Conservation (phyloP, 2,888 invertebrate genomes). For the Perizoma flavofasciatum region DNA sequence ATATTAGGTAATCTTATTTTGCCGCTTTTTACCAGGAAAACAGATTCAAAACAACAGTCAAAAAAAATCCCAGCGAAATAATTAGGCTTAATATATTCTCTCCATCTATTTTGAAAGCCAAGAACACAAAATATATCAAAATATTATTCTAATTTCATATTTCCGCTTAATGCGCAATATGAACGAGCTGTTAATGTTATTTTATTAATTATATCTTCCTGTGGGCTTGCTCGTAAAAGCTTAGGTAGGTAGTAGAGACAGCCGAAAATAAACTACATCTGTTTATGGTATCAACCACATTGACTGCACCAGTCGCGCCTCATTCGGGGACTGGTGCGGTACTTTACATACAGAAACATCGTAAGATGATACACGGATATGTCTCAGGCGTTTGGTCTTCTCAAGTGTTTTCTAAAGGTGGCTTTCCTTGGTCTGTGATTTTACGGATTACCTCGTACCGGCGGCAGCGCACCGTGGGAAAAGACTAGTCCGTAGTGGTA, state of each 20-base stretch:
- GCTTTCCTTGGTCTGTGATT: too few relatives aligned
- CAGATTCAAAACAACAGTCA: neutral
- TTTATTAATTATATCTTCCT: constrained; percentile 77
- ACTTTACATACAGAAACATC: constrained; percentile 5
- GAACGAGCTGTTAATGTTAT: constrained; percentile 70
- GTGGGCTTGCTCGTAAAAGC: constrained; percentile 63
- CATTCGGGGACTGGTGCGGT: constrained; percentile 36
- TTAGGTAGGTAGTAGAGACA: constrained; percentile 57
- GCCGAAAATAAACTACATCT: constrained; percentile 70
- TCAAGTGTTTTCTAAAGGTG: too few relatives aligned
- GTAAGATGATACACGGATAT: too few relatives aligned
- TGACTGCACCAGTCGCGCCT: constrained; percentile 36
- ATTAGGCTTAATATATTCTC: constrained; percentile 31
- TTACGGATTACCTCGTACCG: too few relatives aligned
- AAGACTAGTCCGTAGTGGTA: too few relatives aligned
- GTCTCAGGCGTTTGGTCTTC: too few relatives aligned
- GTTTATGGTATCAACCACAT: constrained; percentile 59
- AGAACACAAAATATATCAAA: constrained; percentile 54
- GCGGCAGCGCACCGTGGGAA: too few relatives aligned
- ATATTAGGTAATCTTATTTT: too few relatives aligned
- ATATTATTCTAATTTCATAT: constrained; percentile 55
- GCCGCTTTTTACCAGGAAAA: too few relatives aligned
- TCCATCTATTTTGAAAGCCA: constrained; percentile 38
- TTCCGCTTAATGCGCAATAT: constrained; percentile 64
- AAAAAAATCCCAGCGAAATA: neutral